Evolutionary conservation across 2,113 vertebrate genomes (phyloP), one percentile per base, ranked within the genome.

Genomic region (Pleuronectes platessa): DNA sequence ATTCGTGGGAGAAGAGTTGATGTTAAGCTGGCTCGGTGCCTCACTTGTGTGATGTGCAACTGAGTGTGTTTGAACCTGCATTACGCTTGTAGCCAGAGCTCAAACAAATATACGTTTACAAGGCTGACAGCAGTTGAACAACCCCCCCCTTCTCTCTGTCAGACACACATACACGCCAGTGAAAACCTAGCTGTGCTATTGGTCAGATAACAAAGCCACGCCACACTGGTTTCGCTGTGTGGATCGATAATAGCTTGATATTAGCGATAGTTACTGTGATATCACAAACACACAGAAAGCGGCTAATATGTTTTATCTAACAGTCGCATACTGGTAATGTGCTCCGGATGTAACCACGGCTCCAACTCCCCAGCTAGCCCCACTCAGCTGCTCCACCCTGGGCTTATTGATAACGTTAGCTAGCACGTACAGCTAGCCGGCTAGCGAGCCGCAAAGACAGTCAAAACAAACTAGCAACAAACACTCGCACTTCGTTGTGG

Each of bases 391-490:
- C 45, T 60, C 23, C 4, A 81, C 61, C 70, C 49, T 54, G 47
- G 27, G 8, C 45, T 73, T 83, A 77, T 61, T 81, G 62, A 81
- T 79, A 86, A 76, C 37, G 61, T 71, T 77, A 82, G 77, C 86
- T 92, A 91, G 82, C 86, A 68, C 11, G 2, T 60, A 55, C 20
- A 79, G 90, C 84, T 91, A 92, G 79, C 77, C 81, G 76, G 81
- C 81, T 69, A 81, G 31, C 78, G 37, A 83, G 63, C 59, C 54
- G n/a, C 59, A 73, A 45, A 83, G 27, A 21, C n/a, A 77, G n/a
- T 54, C 13, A 56, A 63, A 15, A 24, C n/a, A 79, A 61, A 59
- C 31, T 51, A 18, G 20, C 4, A 13, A 67, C 23, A 58, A 63
- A 68, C 14, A 9, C 8, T 12, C 2, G 0, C 11, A 3, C 12